Evolutionary conservation across 2,797 vertebrate species (phyloP).

Genomic region (Gallinago stenura): DNA sequence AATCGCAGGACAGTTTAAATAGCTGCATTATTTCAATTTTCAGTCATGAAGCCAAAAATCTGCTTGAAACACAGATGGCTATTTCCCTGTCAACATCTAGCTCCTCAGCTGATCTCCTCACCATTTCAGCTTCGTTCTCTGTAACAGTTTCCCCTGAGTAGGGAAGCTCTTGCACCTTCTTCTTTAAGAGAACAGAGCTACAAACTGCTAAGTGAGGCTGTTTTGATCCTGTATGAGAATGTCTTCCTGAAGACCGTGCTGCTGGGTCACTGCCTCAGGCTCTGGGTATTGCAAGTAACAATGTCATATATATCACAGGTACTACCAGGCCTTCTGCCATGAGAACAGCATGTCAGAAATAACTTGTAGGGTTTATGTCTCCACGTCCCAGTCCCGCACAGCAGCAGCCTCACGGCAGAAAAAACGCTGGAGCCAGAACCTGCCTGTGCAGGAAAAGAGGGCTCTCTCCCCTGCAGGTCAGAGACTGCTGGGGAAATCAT

Average conservation of each 20-base stretch:
- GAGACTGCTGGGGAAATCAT: background rate
- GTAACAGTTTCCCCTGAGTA: background rate
- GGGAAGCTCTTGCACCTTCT: background rate
- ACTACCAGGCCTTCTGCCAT: background rate
- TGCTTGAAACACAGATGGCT: slow-evolving; percentile 42
- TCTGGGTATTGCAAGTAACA: background rate
- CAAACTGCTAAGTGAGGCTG: background rate
- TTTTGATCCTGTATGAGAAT: background rate
- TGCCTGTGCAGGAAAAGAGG: background rate
- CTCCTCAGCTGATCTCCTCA: background rate
- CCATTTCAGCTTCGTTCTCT: background rate
- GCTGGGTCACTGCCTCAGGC: background rate
- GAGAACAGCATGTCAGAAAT: background rate
- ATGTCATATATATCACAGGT: background rate
- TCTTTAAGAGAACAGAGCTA: background rate
- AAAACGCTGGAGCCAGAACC: background rate
- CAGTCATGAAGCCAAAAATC: slow-evolving; percentile 29
- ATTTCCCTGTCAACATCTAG: background rate
- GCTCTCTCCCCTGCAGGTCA: background rate
- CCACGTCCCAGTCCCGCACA: fast-evolving
- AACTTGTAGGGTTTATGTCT: background rate
- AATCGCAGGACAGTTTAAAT: background rate
- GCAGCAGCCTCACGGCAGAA: background rate
- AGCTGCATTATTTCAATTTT: background rate
- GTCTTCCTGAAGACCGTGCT: background rate